Base-by-base conservation (phyloP, 2,888 invertebrate genomes). In the Pammene aurita region DNA sequence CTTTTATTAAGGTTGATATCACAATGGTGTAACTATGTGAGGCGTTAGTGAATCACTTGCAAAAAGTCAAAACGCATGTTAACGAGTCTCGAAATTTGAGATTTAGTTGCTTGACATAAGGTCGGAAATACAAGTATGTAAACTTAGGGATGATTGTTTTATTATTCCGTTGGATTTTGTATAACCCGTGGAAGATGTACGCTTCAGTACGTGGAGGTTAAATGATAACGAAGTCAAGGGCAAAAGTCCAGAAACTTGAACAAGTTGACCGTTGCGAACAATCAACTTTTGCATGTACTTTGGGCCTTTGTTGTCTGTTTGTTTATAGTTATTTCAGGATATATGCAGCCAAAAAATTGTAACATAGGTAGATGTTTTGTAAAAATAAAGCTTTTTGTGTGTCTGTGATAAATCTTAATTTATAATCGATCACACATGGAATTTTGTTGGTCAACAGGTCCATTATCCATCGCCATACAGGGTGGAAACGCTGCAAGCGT, bases 151-250 rank as follows among this genome's bases (percentile, higher is more conserved):
- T 48, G 50, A 46, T 46, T 58, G 44, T 58, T 58, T 4, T 62
- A 52, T 42, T 58, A 42, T 52, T 62, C 48, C 41, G 62, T 50
- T 26, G 62, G 38, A 62, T 62, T 62, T 41, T 18, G 62, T 62
- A 52, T 62, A 41, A n/a, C 41, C 50, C 35, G 1, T 10, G 50
- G 18, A 62, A 41, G 62, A 62, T 62, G 62, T 62, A 50, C 13
- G 62, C 52, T 26, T 41, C 62, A 46, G 44, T 44, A 52, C 41
- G 50, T 41, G 50, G 35, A 41, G 62, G 50, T 62, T 52, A 50
- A 48, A 48, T 52, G 38, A 52, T 62, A 50, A 50, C 50, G 62
- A 62, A 62, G 50, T 41, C 62, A 62, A 62, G 62, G 62, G 50
- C 41, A 18, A 62, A 62, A 26, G 18, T 61, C 57, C 42, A 58